Conservation (phyloP, 1,140 invertebrate genomes). For the Neodiprion virginianus region DNA sequence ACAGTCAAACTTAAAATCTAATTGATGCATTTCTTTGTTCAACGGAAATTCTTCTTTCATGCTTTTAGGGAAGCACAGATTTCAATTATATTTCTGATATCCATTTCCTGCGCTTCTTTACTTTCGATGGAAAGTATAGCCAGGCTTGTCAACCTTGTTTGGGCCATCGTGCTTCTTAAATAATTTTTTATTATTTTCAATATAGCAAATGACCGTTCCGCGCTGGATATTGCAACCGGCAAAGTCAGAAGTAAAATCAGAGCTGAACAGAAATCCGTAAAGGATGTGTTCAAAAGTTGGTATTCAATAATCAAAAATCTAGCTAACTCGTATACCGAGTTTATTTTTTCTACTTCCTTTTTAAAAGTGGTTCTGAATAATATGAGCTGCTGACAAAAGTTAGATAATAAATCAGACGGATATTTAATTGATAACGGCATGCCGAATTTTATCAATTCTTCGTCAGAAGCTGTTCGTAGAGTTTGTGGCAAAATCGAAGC, state of each 20-base stretch:
- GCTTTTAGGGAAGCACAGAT: background rate
- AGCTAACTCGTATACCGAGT: constrained; percentile 2
- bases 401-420: constrained; percentile 1
- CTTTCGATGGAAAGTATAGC: constrained; percentile 1
- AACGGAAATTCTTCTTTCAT: background rate
- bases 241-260: background rate
- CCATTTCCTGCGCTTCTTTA: background rate
- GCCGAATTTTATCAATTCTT: background rate
- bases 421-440: background rate
- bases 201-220: background rate
- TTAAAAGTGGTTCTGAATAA: background rate
- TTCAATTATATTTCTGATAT: background rate
- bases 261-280: background rate
- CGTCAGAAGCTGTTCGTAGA: no score
- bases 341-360: background rate
- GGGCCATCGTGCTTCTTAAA: background rate
- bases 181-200: background rate
- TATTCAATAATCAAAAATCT: background rate
- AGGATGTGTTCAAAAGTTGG: constrained; percentile 2
- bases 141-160: background rate
- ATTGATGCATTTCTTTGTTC: background rate
- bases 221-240: background rate
- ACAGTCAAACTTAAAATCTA: background rate
- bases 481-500: no score
- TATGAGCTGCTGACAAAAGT: background rate